Evolutionary conservation across 2,113 vertebrate genomes (phyloP), one percentile per base, ranked within the genome.

Genomic region (Cathartes aura): DNA sequence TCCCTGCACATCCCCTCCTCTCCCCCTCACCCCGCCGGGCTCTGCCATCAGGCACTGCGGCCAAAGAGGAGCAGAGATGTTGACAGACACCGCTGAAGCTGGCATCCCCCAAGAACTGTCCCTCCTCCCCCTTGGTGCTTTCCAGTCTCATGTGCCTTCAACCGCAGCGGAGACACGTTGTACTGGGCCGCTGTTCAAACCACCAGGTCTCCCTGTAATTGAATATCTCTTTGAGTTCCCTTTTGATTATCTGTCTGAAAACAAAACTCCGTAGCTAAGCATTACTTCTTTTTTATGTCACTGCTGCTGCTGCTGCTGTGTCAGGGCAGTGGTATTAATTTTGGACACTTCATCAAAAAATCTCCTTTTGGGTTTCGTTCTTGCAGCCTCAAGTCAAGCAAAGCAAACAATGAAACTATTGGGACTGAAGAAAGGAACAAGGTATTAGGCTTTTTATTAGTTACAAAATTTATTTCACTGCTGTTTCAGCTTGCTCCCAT

Each of bases 181-280:
- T 24, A 11, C n/a, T 6, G 4, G 12, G 63, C 74, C 1, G 2
- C 67, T 45, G 45, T 11, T 96, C 82, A 94, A 80, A 87, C 52
- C 75, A 47, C 36, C 56, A 53, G 50, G 20, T 64, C 71, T 92
- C 68, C 52, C 34, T 53, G 74, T 84, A 96, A 96, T 38, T 92
- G 60, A 88, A 83, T 95, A 32, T 82, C 42, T 91, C 67, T 67
- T 75, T 3, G 8, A 91, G 73, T 56, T 92, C 53, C 78, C n/a
- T 90, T 96, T 95, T 96, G 95, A 97, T 96, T 97, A 93, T 75
- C 93, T 97, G 83, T 85, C 94, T 89, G 86, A 97, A 96, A 95
- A 79, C 80, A 95, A 96, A 97, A 93, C 60, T 90, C 97, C 3
- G 3, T 45, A 97, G 90, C 78, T 97, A 97, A 96, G 93, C 90